Evolutionary conservation across 1,140 invertebrate species (phyloP), one percentile per base, ranked within the genome.

Genomic region (Ips typographus): DNA sequence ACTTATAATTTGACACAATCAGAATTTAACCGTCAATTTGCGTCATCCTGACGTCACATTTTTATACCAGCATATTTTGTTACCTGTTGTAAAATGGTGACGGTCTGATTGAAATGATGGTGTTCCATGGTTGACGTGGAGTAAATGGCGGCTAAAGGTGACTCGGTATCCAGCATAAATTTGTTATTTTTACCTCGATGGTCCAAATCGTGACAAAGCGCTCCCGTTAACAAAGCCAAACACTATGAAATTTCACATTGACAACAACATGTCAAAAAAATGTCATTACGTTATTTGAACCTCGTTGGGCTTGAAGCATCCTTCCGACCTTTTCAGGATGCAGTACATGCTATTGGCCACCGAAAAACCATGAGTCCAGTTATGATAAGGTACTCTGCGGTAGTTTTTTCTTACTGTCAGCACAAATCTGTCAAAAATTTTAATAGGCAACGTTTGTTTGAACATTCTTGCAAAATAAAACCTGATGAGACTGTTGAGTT

Each of bases 41-140:
- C n/a, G n/a, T n/a, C n/a, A n/a, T n/a, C n/a, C n/a, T n/a, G n/a
- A n/a, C n/a, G n/a, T n/a, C n/a, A n/a, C 4, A 47, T 4, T n/a
- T 47, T 47, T 47, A 47, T 1, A 5, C n/a, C 4, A 59, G 2
- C 40, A 4, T 60, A 47, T 51, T 39, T 47, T 8, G 55, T 57
- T 71, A 78, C 77, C 66, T 77, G 76, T 63, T 78, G 77, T 42
- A 94, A 79, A 75, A 94, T 94, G 4, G 89, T 90, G 4, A 94
- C 89, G 1, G 92, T 94, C 75, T 93, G 91, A 78, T 94, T 94
- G 76, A 94, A 94, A 78, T 94, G 92, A 77, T 94, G 92, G 78
- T 94, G 91, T 77, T 94, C 92, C 84, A 94, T 89, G 2, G 91
- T 91, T 3, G 90, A 92, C 7, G 92, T 94, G 4, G 89, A 88